Percentiles rank a stretch among this genome's conserved stretches.
phyloP scores from a whole-genome alignment of 2,888 invertebrate genomes.

The Parnassius glacialis region DNA sequence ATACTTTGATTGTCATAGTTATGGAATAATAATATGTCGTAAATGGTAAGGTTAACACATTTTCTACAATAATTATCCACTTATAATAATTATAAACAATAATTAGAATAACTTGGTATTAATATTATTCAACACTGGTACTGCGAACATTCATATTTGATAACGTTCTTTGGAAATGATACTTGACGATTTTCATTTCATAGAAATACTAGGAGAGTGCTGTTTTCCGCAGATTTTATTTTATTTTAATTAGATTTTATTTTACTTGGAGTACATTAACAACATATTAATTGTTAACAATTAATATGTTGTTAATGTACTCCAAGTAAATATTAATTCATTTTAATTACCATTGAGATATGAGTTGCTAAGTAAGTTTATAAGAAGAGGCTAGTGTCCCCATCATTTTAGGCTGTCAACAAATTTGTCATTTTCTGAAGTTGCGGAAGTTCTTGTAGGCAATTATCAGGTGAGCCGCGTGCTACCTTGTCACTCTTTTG shows the following conservation, averaged over 20 bases:
- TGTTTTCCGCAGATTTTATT: background rate
- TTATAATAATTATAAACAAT: slow-evolving; percentile 20
- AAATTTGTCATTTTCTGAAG: too few relatives aligned
- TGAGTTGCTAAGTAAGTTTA: too few relatives aligned
- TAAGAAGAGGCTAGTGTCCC: too few relatives aligned
- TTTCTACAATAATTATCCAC: slow-evolving; percentile 17
- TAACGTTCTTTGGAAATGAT: slow-evolving; percentile 21
- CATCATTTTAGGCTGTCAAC: too few relatives aligned
- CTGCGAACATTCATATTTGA: slow-evolving; percentile 12
- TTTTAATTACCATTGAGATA: too few relatives aligned
- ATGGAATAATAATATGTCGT: slow-evolving; percentile 13
- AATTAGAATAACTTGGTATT: slow-evolving; percentile 10
- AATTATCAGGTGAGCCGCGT: too few relatives aligned
- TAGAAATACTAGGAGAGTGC: background rate
- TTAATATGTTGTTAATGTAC: background rate
- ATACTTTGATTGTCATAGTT: background rate
- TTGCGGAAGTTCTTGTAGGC: too few relatives aligned
- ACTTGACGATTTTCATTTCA: slow-evolving; percentile 3
- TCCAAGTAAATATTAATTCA: background rate
- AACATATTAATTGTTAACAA: background rate
- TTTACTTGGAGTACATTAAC: too few relatives aligned
- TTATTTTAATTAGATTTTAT: too few relatives aligned
- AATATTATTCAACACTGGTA: background rate
- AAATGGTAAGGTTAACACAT: slow-evolving; percentile 3
- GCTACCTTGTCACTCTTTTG: too few relatives aligned